These are phyloP conservation scores for honey bee (Apis mellifera) DNA, from an alignment of 1,140 invertebrate genomes.

Conservation along the genomic window Amel_HAv3.1 CM009940.2:6940501-6941000, in stretches of 20 bases:
- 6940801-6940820: neutral
- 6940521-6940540: slow-evolving; percentile 20
- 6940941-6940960: slow-evolving; percentile 15
- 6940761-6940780: neutral
- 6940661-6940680: neutral
- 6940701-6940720: slow-evolving; percentile 33
- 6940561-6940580: slow-evolving; percentile 27
- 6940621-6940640: slow-evolving; percentile 18
- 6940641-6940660: slow-evolving; percentile 15
- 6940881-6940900: neutral
- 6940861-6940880: neutral
- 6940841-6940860: slow-evolving; percentile 50
- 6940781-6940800: neutral
- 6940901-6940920: slow-evolving; percentile 6
- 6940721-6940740: neutral
- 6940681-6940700: neutral
- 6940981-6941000: slow-evolving; percentile 34
- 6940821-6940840: neutral
- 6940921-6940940: slow-evolving; percentile 30
- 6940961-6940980: slow-evolving; percentile 58
- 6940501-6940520: neutral
- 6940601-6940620: slow-evolving; percentile 25
- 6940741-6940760: neutral
- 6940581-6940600: slow-evolving; percentile 38
- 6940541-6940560: slow-evolving; percentile 33